These are phyloP conservation scores for Neoscelio sp. DNA, from an alignment of 2,888 invertebrate genomes.

Conservation along the genomic window DNA sequence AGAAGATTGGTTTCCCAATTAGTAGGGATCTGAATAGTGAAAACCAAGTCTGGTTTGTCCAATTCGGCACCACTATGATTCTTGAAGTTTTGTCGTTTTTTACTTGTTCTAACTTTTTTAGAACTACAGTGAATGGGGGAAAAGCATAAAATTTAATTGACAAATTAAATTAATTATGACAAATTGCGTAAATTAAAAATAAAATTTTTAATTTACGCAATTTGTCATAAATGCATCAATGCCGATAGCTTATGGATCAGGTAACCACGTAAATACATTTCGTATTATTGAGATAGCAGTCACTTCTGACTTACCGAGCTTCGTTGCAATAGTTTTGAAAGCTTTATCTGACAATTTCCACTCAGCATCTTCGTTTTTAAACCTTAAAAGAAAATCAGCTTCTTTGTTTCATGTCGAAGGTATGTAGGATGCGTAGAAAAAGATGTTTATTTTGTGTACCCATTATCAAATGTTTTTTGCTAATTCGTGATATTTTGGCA, in stretches of 20 bases:
- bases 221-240: not conserved
- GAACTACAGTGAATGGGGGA: conserved; percentile 73
- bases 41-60: conserved; percentile 73
- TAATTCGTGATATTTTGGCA: not conserved
- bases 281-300: conserved; percentile 25
- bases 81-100: conserved; percentile 72
- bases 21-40: conserved; percentile 50
- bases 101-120: conserved; percentile 73
- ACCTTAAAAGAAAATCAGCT: too few species aligned
- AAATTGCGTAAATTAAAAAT: too few species aligned
- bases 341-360: not conserved
- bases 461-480: conserved; percentile 17
- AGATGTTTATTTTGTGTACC: conserved; percentile 7
- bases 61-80: conserved; percentile 75
- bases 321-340: not conserved
- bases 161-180: too few species aligned
- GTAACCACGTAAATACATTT: not conserved
- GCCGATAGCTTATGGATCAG: not conserved
- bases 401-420: not conserved
- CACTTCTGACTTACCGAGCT: not conserved
- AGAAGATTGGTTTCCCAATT: conserved; percentile 31
- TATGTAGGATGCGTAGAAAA: conserved; percentile 17
- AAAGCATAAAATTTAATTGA: conserved; percentile 75
- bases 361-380: conserved; percentile 2
- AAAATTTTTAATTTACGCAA: not conserved